Conservation (phyloP, 2,113 vertebrate genomes). For the Colistium nudipinnis region DNA sequence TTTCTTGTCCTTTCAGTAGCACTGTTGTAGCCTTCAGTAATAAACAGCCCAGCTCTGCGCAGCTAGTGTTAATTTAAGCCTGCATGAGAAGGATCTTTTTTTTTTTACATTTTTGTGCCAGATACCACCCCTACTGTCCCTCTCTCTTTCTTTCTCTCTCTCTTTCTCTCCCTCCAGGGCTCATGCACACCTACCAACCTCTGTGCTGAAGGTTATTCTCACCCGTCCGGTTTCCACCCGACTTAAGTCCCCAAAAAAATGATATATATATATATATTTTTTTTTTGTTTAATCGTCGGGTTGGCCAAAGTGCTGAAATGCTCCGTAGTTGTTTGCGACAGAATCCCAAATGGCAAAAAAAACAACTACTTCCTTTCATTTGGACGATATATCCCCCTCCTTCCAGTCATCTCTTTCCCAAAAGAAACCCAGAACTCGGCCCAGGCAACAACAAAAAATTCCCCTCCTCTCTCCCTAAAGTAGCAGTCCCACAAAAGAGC, state of each 20-base stretch:
- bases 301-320: constrained; percentile 77
- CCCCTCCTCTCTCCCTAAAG: constrained; percentile 70
- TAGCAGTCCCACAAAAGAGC: constrained; percentile 72
- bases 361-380: constrained; percentile 66
- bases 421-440: constrained; percentile 82
- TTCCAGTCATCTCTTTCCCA: constrained; percentile 80
- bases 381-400: constrained; percentile 64
- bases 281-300: too few species aligned
- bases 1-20: constrained; percentile 66
- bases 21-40: constrained; percentile 52
- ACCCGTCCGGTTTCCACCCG: constrained; percentile 45
- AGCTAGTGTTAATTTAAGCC: constrained; percentile 57
- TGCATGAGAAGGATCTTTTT: constrained; percentile 42
- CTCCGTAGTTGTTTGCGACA: constrained; percentile 84
- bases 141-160: constrained; percentile 11
- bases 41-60: constrained; percentile 57
- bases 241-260: constrained; percentile 36
- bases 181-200: constrained; percentile 65
- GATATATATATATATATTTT: constrained; percentile 39
- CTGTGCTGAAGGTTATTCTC: constrained; percentile 64
- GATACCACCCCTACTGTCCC: constrained; percentile 52
- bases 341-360: constrained; percentile 78
- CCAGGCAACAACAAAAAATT: constrained; percentile 73
- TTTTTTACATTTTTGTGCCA: constrained; percentile 34
- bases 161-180: constrained; percentile 6